A percentile compares a stretch with the other conserved stretches of the same genome.
phyloP scores from a whole-genome alignment of 2,888 invertebrate species.

The Tuta absoluta region DNA sequence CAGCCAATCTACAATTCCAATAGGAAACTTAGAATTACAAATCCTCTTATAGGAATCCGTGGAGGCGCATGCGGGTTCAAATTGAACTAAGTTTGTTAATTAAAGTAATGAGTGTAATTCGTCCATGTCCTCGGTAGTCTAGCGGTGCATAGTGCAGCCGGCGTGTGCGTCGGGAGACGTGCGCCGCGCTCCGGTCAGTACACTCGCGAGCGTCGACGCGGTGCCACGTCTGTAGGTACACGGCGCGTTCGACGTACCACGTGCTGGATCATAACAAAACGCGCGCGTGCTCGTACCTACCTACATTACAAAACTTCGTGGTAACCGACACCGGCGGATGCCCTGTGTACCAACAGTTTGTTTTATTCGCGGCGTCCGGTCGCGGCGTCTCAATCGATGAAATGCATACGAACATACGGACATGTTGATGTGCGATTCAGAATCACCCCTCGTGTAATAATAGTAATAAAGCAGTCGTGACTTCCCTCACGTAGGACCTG shows the following conservation, averaged over 20 bases:
- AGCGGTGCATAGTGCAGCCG: constrained; percentile 65
- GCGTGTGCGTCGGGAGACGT: constrained; percentile 58
- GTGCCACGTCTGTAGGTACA: constrained; percentile 52
- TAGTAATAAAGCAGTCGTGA: constrained; percentile 52
- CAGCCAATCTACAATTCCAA: constrained; percentile 18
- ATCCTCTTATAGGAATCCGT: constrained; percentile 14
- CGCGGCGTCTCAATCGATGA: constrained; percentile 67
- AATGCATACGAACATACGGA: constrained; percentile 66
- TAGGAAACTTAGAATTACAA: constrained; percentile 16
- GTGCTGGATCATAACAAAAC: constrained; percentile 61
- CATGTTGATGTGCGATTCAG: constrained; percentile 74
- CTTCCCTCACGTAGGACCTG: constrained; percentile 52
- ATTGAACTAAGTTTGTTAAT: constrained; percentile 19
- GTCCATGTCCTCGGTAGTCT: constrained; percentile 62
- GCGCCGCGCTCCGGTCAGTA: constrained; percentile 64
- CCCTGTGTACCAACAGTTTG: constrained; percentile 26
- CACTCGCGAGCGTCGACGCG: constrained; percentile 70
- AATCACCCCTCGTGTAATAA: constrained; percentile 62
- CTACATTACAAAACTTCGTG: constrained; percentile 10
- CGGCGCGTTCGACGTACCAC: constrained; percentile 48
- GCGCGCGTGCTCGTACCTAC: constrained; percentile 27
- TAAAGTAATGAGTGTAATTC: constrained; percentile 19
- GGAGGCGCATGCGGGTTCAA: background rate
- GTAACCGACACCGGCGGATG: constrained; percentile 29
- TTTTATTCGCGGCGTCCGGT: constrained; percentile 36